phyloP scores from a whole-genome alignment of 2,888 invertebrate genomes.

The Criorhina ranunculi region DNA sequence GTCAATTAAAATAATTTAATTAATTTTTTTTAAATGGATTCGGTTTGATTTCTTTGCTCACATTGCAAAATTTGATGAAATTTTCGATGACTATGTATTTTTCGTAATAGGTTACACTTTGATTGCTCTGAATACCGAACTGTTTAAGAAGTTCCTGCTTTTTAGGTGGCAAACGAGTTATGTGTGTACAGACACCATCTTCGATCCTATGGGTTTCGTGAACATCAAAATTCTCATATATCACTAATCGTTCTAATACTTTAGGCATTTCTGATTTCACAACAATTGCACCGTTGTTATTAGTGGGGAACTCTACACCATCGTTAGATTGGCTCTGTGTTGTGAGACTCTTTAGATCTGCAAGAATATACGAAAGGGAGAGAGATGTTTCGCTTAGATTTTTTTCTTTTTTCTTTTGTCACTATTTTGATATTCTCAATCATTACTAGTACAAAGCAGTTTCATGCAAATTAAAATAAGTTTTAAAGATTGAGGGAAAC shows the following conservation, averaged over 20 bases:
- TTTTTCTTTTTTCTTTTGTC: constrained; percentile 1
- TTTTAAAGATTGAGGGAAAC: constrained; percentile 6
- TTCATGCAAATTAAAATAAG: constrained; percentile 45
- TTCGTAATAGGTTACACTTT: constrained; percentile 84
- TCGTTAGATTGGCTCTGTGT: constrained; percentile 82
- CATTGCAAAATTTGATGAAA: constrained; percentile 85
- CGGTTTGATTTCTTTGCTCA: constrained; percentile 81
- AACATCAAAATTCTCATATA: constrained; percentile 84
- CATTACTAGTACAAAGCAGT: constrained; percentile 27
- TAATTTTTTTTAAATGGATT: constrained; percentile 30
- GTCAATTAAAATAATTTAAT: constrained; percentile 1
- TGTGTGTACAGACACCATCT: constrained; percentile 84
- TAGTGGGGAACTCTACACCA: constrained; percentile 81
- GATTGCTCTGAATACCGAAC: constrained; percentile 85
- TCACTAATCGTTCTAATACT: constrained; percentile 82
- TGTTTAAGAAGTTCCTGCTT: constrained; percentile 84
- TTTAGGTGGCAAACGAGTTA: constrained; percentile 84
- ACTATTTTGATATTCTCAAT: constrained; percentile 31
- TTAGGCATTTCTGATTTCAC: constrained; percentile 79
- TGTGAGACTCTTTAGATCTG: constrained; percentile 84
- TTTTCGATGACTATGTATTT: constrained; percentile 85
- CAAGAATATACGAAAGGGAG: constrained; percentile 66
- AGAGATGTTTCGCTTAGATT: constrained; percentile 49
- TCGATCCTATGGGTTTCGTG: constrained; percentile 84
- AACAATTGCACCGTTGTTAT: constrained; percentile 77